phyloP scores from a whole-genome alignment of 2,797 vertebrate species.

The Pteronotus mesoamericanus region DNA sequence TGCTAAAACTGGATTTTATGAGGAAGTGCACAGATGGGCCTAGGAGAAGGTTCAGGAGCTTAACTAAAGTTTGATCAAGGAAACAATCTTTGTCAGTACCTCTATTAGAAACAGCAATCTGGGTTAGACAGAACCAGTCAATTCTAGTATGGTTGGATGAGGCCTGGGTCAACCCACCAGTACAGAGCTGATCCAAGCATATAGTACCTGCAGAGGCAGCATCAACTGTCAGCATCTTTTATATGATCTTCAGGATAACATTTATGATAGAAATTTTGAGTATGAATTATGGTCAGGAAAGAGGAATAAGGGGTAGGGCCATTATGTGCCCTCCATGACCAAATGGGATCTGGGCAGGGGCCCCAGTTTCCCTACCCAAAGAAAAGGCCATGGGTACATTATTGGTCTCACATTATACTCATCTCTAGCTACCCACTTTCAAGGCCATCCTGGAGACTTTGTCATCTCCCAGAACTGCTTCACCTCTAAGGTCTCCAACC shows the following conservation, averaged over 20 bases:
- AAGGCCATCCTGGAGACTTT: background rate
- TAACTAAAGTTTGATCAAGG: background rate
- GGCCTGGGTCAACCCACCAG: background rate
- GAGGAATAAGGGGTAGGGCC: background rate
- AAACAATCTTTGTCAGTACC: background rate
- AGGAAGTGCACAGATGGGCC: background rate
- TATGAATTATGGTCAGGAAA: constrained; percentile 13
- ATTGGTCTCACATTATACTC: background rate
- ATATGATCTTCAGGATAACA: background rate
- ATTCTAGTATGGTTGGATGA: background rate
- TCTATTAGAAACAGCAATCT: background rate
- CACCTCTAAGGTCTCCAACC: background rate
- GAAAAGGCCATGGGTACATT: background rate
- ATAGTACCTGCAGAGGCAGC: background rate
- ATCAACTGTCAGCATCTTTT: background rate
- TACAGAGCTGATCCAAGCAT: background rate
- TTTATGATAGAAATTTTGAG: background rate
- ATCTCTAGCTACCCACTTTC: background rate
- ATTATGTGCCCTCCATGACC: background rate
- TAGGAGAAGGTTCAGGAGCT: background rate
- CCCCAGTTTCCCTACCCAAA: background rate
- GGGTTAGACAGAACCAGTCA: background rate
- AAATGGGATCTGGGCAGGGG: background rate
- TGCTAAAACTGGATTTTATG: background rate
- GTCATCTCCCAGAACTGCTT: background rate